phyloP scores from a whole-genome alignment of 2,888 invertebrate genomes.

The Pyrocoelia pectoralis region DNA sequence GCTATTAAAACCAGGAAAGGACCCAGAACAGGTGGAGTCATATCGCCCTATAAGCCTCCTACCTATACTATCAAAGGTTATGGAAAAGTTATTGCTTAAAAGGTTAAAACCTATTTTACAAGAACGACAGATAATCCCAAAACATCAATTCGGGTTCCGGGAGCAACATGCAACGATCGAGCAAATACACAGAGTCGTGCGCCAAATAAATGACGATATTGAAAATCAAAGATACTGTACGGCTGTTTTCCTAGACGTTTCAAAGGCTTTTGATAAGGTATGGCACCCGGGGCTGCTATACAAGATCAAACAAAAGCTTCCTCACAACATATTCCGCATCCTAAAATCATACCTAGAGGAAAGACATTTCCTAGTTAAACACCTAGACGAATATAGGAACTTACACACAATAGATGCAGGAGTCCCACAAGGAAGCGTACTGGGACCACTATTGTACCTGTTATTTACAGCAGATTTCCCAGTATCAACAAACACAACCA shows the following conservation, averaged over 20 bases:
- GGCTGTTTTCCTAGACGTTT: slow-evolving; percentile 6
- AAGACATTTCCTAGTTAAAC: too few species aligned
- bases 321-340: too few species aligned
- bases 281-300: slow-evolving; percentile 12
- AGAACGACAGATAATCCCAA: slow-evolving; percentile 11
- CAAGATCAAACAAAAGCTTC: neutral
- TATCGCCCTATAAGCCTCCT: slow-evolving; percentile 42
- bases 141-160: slow-evolving; percentile 18
- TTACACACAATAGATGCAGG: too few species aligned
- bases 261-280: slow-evolving; percentile 13
- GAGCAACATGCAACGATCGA: slow-evolving; percentile 10
- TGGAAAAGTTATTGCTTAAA: slow-evolving; percentile 39
- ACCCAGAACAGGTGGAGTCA: slow-evolving; percentile 29
- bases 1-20: slow-evolving; percentile 39
- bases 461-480: too few species aligned
- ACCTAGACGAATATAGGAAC: too few species aligned
- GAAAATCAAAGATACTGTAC: slow-evolving; percentile 9
- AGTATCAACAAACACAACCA: too few species aligned
- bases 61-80: slow-evolving; percentile 38
- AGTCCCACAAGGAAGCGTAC: too few species aligned
- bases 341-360: too few species aligned
- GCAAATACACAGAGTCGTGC: slow-evolving; percentile 16
- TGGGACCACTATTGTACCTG: too few species aligned
- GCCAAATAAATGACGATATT: slow-evolving; percentile 10
- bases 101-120: slow-evolving; percentile 18